Evolutionary conservation across 2,797 vertebrate species (phyloP), one percentile per base, ranked within the genome.

Genomic region (Myotis planiceps): DNA sequence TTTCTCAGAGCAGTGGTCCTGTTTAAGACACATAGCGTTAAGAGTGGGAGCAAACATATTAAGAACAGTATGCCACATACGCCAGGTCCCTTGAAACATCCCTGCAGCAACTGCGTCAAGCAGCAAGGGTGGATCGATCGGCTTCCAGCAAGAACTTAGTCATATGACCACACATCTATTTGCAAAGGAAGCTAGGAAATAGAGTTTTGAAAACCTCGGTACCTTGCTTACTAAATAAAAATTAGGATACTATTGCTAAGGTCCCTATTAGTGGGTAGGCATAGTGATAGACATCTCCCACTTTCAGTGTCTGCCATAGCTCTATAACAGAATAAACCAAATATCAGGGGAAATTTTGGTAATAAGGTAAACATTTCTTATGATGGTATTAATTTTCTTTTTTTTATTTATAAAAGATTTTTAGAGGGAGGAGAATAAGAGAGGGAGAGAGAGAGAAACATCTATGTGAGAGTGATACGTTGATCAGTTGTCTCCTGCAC

Each of bases 141-240:
- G n/a, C n/a, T n/a, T n/a, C n/a, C n/a, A n/a, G n/a, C n/a, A n/a
- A n/a, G n/a, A n/a, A 63, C 25, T 25, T 68, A 90, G 32, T 88
- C 23, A 49, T 72, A 16, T 79, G 63, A 23, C 21, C 37, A 51
- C 29, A 58, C 1, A 72, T 25, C 15, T 42, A 13, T 76, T 72
- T 87, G 45, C 8, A 86, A 82, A 92, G 27, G 55, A 86, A 86
- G n/a, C 85, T 78, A 72, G 60, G 37, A 65, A 92, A 76, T 34
- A 32, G 2, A 72, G 3, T 69, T 65, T 76, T 82, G 55, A 18
- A 78, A 79, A 84, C 21, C n/a, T 85, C 6, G 12, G 1, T 79
- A 29, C 93, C 42, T 91, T 93, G 63, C 37, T 76, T 87, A n/a
- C 51, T 74, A 23, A 78, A 21, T 78, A 84, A 84, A 93, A 93